Evolutionary conservation across 1,140 invertebrate species (phyloP), one percentile per base, ranked within the genome.

Genomic region (Drosophila orena): DNA sequence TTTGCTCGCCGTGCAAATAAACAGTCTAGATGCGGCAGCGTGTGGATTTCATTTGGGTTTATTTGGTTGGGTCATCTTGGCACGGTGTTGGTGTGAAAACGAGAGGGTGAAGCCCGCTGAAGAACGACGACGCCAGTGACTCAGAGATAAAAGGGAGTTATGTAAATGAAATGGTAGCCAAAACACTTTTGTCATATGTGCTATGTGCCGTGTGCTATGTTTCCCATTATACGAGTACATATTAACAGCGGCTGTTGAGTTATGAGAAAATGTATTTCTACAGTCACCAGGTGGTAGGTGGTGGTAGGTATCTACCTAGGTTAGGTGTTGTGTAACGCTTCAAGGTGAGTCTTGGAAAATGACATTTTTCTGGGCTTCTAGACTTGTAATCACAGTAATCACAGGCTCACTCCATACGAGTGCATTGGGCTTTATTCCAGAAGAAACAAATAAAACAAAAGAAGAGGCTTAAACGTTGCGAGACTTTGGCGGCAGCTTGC

Each of bases 1-100:
- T 69, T 77, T 64, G 15, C 30, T 24, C 73, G 11, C 11, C 57
- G 38, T 40, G 20, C 46, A 75, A 76, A 76, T 66, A 75, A 76
- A 75, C 73, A 56, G 49, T 43, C 55, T 27, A 46, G 47, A 66
- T 52, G 46, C 34, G 58, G 50, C 57, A 74, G 65, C 53, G 20
- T 12, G 30, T 56, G 20, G n/a, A 24, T 38, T 30, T 15, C 61
- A 42, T 22, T 60, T 34, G 52, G 55, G 34, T 38, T 15, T 44
- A 22, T 40, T 30, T 38, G 37, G 64, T 40, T 52, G 20, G 56
- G 55, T 53, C 38, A 34, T 46, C 15, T 50, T 10, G 10, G 30
- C 30, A 8, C 22, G 14, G 24, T 10, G 30, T 11, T 57, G 34
- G 43, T 42, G 35, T 17, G 64, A 70, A 70, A 69, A 55, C 65